These are phyloP conservation scores for Yponomeuta plumbellus DNA, from an alignment of 2,888 invertebrate genomes.

Conservation along the genomic window DNA sequence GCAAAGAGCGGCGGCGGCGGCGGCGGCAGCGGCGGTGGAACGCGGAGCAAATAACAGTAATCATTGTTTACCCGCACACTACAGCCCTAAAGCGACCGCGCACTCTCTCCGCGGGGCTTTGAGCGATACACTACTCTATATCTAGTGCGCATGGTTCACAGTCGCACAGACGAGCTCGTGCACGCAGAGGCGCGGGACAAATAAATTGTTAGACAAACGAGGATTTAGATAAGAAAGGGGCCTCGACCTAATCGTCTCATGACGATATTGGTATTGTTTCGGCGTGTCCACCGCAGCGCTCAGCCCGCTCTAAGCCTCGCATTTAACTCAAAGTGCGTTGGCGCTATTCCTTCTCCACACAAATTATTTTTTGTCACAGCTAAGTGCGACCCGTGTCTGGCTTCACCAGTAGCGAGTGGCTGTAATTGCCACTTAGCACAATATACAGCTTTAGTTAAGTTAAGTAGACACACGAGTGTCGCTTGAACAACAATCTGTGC, in stretches of 20 bases:
- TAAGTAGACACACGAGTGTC: background rate
- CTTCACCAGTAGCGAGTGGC: background rate
- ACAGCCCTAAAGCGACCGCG: background rate
- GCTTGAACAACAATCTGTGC: background rate
- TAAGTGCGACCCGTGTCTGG: background rate
- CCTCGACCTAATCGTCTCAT: conserved; percentile 1
- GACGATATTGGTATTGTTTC: background rate
- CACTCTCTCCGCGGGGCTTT: background rate
- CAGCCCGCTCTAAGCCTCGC: background rate
- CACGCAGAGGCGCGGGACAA: background rate
- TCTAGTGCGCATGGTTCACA: background rate
- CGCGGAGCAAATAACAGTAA: background rate
- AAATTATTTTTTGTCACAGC: background rate
- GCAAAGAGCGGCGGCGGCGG: background rate
- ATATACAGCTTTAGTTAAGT: too few species aligned
- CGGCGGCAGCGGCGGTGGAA: background rate
- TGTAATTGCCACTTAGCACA: background rate
- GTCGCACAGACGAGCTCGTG: background rate
- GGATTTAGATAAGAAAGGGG: conserved; percentile 3
- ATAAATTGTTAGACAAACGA: conserved; percentile 1
- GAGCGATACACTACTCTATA: background rate
- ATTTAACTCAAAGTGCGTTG: background rate
- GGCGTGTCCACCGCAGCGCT: background rate
- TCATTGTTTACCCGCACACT: conserved; percentile 1
- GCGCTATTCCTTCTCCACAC: background rate